Conservation (phyloP, 2,113 vertebrate genomes). For the Seriola quinqueradiata region DNA sequence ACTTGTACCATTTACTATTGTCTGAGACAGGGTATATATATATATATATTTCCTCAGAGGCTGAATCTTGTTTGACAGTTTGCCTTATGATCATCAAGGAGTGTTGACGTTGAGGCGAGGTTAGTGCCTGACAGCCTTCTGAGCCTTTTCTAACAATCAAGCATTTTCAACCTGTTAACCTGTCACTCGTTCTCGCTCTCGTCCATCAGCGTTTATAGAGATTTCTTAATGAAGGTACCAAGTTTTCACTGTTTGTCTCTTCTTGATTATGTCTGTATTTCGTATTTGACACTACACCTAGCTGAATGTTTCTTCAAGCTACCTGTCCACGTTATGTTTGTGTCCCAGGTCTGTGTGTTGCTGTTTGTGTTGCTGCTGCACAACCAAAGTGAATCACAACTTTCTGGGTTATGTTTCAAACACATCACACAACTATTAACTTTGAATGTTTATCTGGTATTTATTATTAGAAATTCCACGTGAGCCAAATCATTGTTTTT, state of each 20-base stretch:
- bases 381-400: conserved; percentile 51
- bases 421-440: conserved; percentile 7
- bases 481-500: conserved; percentile 24
- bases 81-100: conserved; percentile 50
- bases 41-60: conserved; percentile 26
- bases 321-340: not conserved
- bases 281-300: not conserved
- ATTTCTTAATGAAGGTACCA: conserved; percentile 10
- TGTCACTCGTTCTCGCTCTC: too few relatives aligned
- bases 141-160: conserved; percentile 59
- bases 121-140: conserved; percentile 32
- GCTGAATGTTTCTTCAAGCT: conserved; percentile 28
- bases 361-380: conserved; percentile 48
- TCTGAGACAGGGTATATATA: conserved; percentile 34
- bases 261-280: conserved; percentile 16
- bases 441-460: conserved; percentile 43
- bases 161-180: conserved; percentile 5
- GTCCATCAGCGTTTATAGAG: conserved; percentile 19
- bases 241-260: conserved; percentile 12
- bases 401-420: conserved; percentile 13
- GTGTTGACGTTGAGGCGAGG: conserved; percentile 16
- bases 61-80: conserved; percentile 27
- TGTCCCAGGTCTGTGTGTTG: conserved; percentile 16
- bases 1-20: conserved; percentile 27
- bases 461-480: conserved; percentile 24